These are phyloP conservation scores for Salticus scenicus DNA, from an alignment of 2,888 invertebrate genomes.

Conservation along the genomic window DNA sequence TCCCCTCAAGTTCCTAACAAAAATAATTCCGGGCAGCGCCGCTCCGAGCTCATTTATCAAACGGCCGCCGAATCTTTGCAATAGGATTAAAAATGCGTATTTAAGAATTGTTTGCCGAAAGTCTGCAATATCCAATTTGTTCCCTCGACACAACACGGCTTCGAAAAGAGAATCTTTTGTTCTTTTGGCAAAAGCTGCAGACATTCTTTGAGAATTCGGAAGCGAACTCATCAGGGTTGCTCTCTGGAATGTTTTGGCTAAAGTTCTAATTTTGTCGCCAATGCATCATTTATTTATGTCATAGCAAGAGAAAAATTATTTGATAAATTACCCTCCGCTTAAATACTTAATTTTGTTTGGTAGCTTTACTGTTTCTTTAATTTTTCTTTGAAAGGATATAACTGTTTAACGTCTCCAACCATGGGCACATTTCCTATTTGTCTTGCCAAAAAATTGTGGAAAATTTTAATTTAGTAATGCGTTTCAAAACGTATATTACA, in stretches of 20 bases:
- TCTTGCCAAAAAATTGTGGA: no score
- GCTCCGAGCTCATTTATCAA: slow-evolving; percentile 46
- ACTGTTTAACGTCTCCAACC: no score
- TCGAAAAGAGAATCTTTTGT: slow-evolving; percentile 52
- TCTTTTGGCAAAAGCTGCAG: slow-evolving; percentile 34
- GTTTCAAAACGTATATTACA: no score
- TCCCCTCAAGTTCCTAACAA: slow-evolving; percentile 20
- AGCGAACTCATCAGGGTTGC: slow-evolving; percentile 39
- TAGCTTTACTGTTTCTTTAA: no score
- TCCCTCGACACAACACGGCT: slow-evolving; percentile 44
- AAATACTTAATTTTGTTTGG: no score
- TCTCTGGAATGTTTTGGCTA: slow-evolving; percentile 29
- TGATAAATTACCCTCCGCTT: no score
- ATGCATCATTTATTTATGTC: slow-evolving; percentile 6
- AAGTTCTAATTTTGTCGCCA: slow-evolving; percentile 20
- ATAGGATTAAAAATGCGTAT: slow-evolving; percentile 68
- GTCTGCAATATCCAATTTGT: slow-evolving; percentile 66
- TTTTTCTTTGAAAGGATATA: no score
- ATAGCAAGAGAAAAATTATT: no score
- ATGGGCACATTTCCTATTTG: no score
- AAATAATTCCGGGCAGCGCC: slow-evolving; percentile 35
- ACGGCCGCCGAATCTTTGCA: slow-evolving; percentile 23
- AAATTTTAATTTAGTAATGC: no score
- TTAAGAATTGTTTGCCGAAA: slow-evolving; percentile 69
- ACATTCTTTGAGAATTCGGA: slow-evolving; percentile 43